Base-by-base conservation (phyloP, 2,797 vertebrate species). In the Acestrorhynchus altus region DNA sequence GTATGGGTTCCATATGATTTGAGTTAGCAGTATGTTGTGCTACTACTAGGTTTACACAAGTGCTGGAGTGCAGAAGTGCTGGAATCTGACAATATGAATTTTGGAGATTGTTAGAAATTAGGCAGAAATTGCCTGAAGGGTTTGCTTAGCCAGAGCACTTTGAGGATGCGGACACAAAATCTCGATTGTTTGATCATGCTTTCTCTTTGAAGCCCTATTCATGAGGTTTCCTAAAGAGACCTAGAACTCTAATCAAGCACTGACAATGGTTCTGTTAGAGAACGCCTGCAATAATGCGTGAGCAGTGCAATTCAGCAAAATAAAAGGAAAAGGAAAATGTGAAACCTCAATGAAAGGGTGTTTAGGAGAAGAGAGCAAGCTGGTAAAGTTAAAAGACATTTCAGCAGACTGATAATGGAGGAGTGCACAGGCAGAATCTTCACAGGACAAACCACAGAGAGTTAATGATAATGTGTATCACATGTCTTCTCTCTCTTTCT, bases 401-500 rank as follows among this genome's bases (percentile, higher is more conserved):
- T 74, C 76, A 51, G 83, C 82, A 80, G 88, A 87, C 90, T 90
- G 89, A 85, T 88, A 84, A 85, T 78, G 71, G 87, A 83, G 77
- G 86, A 20, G 84, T 85, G 87, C 91, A 83, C 75, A 84, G 78
- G 71, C 89, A 87, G 81, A 86, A 87, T 89, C 90, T 86, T 92
- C 93, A 90, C 10, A 67, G 76, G 60, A 84, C 51, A 95, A 94
- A 93, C 92, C 92, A 86, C 91, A 91, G 86, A 79, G 86, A 91
- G 89, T 86, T 94, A 93, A 94, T 92, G 92, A 91, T 94, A 95
- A 96, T 94, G 94, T 92, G 91, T 85, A 92, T 93, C 95, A 95
- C 88, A 91, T 95, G 94, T 91, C 88, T 92, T 76, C 49, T 69
- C 61, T 72, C 46, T 64, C 69, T 22, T 13, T 40, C 54, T 47